Evolutionary conservation across 2,113 vertebrate species (phyloP).

Genomic region (Corvus hawaiiensis): DNA sequence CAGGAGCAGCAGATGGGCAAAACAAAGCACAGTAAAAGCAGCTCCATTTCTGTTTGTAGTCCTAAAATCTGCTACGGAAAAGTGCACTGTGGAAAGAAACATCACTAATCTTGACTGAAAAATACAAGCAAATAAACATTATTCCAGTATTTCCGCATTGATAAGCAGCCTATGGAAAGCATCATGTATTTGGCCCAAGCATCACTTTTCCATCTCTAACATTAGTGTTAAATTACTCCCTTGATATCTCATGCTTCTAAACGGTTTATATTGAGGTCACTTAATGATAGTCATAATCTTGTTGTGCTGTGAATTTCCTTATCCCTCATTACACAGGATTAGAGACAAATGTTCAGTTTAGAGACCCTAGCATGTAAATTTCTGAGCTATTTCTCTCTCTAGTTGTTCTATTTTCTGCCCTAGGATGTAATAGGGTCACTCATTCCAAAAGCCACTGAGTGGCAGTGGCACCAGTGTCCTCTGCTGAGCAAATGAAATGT

Average conservation of each 20-base stretch:
- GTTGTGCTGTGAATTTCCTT: background rate
- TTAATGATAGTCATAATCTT: background rate
- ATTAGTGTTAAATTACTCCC: background rate
- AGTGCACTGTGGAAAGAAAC: background rate
- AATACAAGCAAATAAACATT: background rate
- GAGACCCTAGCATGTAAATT: background rate
- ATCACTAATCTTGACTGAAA: background rate
- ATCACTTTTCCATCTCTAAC: background rate
- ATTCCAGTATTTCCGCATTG: background rate
- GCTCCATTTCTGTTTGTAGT: background rate
- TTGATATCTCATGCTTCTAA: background rate
- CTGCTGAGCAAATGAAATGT: background rate
- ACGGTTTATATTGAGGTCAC: background rate
- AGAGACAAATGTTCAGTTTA: background rate
- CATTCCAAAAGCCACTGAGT: background rate
- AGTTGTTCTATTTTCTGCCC: background rate
- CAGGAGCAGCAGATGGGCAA: background rate
- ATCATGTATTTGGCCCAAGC: background rate
- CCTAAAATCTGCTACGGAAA: background rate
- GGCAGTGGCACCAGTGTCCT: background rate
- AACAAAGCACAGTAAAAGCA: background rate
- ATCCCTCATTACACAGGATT: background rate
- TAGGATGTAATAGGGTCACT: background rate
- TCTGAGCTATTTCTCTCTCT: background rate
- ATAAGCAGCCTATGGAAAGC: background rate